phyloP scores from a whole-genome alignment of 1,140 invertebrate species.

The Yoshiicerus persimilis region DNA sequence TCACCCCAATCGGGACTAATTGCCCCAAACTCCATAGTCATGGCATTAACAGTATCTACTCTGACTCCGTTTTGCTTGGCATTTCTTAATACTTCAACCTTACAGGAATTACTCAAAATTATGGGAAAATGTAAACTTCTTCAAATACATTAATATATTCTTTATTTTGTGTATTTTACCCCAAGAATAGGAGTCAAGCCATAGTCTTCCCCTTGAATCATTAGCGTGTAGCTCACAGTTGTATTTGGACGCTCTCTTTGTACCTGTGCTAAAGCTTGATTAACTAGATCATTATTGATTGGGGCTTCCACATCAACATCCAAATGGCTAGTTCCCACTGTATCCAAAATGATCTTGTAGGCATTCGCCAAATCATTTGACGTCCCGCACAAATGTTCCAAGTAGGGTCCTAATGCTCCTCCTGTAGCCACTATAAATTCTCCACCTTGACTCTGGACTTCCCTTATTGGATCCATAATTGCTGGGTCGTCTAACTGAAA shows the following conservation, averaged over 20 bases:
- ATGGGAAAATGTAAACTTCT: too few relatives aligned
- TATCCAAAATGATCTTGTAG: conserved; percentile 47
- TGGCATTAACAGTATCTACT: conserved; percentile 51
- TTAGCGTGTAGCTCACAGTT: conserved; percentile 41
- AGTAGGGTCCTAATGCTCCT: conserved; percentile 49
- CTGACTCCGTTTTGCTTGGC: conserved; percentile 44
- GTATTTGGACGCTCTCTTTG: conserved; percentile 42
- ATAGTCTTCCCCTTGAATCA: conserved; percentile 50
- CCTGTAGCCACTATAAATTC: conserved; percentile 44
- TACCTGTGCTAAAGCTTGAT: conserved; percentile 43
- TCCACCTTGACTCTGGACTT: conserved; percentile 43
- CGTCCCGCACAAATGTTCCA: conserved; percentile 45
- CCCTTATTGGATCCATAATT: conserved; percentile 46
- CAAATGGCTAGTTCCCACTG: conserved; percentile 48
- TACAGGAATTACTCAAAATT: too few relatives aligned
- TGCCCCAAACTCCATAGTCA: conserved; percentile 50
- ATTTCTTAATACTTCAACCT: conserved; percentile 44
- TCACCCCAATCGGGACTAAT: conserved; percentile 46
- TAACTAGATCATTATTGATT: conserved; percentile 45
- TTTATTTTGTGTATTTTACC: too few relatives aligned
- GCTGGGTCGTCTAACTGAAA: conserved; percentile 38
- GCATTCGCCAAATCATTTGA: conserved; percentile 28
- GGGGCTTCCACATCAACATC: conserved; percentile 50
- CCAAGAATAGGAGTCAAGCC: conserved; percentile 49
- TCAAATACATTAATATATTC: too few relatives aligned